Evolutionary conservation across 1,140 invertebrate genomes (phyloP).

Genomic region (Calycopis cecrops): DNA sequence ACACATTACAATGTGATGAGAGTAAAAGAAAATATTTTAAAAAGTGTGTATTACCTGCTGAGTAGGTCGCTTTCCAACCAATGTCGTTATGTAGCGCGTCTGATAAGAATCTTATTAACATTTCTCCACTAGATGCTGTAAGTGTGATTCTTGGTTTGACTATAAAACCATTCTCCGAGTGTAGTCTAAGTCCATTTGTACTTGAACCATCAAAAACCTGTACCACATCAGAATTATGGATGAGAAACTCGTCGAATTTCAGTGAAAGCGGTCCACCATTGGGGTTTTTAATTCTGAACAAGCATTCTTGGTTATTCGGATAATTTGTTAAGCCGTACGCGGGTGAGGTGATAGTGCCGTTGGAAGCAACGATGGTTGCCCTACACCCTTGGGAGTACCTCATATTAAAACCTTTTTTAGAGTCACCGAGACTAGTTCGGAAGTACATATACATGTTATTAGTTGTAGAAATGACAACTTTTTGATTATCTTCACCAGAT

Average conservation of each 20-base stretch:
- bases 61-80: conserved; percentile 94
- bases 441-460: conserved; percentile 94
- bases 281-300: conserved; percentile 91
- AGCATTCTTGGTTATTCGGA: conserved; percentile 94
- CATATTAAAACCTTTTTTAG: conserved; percentile 92
- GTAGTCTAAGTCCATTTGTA: conserved; percentile 88
- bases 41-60: conserved; percentile 80
- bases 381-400: conserved; percentile 91
- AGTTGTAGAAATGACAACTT: conserved; percentile 92
- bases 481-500: conserved; percentile 83
- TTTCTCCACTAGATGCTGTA: conserved; percentile 94
- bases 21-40: no score
- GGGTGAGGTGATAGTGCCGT: conserved; percentile 91
- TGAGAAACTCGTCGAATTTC: conserved; percentile 90
- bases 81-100: conserved; percentile 89
- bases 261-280: conserved; percentile 89
- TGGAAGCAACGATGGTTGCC: conserved; percentile 85
- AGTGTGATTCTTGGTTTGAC: conserved; percentile 91
- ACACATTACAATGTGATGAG: not conserved
- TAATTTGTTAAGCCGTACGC: conserved; percentile 90
- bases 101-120: conserved; percentile 90
- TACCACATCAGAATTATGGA: conserved; percentile 90
- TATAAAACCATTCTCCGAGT: conserved; percentile 92
- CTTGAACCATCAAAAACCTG: conserved; percentile 93
- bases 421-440: conserved; percentile 91